Base-by-base conservation (phyloP, 2,113 vertebrate genomes). In the Catagonus wagneri region DNA sequence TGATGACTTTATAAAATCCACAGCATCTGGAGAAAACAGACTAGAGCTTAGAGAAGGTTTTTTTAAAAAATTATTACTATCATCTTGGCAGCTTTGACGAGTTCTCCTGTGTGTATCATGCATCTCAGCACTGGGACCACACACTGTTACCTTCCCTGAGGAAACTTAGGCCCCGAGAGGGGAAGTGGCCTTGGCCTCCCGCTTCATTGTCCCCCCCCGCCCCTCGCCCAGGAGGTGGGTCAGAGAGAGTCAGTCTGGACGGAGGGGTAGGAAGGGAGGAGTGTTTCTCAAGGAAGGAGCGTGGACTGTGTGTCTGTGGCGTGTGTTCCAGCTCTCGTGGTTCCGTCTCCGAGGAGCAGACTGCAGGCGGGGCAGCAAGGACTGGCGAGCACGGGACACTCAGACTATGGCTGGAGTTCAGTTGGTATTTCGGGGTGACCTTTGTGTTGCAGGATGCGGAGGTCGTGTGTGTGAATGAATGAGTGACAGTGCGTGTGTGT, bases 1-100 rank as follows among this genome's bases (percentile, higher is more conserved):
- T 99, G 99, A 99, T 99, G 99, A 98, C 98, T 98, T 97, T 95
- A 39, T 96, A 94, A 95, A 98, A 96, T 96, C 83, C 89, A 95
- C 12, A 14, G 76, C 76, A 97, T 89, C 96, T 34, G 56, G 93
- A 95, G 58, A 50, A 94, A 74, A 89, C 2, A 79, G 63, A 22
- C n/a, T 34, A 6, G 79, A 11, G 60, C 71, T 39, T 3, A 1
- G 65, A 66, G 60, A 86, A 29, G 34, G 22, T 66, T 61, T 79
- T 44, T 44, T 44, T 44, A n/a, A n/a, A n/a, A n/a, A 44, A 44
- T 44, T 58, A 79, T 56, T 27, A 58, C 25, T 34, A 34, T 58
- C 81, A 23, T 63, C 58, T 60, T 7, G 56, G 16, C 54, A 60
- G 25, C 83, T 32, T 75, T 60, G 34, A 66, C 44, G 50, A 13